phyloP scores from a whole-genome alignment of 1,140 invertebrate species.

The Drosophila ficusphila region DNA sequence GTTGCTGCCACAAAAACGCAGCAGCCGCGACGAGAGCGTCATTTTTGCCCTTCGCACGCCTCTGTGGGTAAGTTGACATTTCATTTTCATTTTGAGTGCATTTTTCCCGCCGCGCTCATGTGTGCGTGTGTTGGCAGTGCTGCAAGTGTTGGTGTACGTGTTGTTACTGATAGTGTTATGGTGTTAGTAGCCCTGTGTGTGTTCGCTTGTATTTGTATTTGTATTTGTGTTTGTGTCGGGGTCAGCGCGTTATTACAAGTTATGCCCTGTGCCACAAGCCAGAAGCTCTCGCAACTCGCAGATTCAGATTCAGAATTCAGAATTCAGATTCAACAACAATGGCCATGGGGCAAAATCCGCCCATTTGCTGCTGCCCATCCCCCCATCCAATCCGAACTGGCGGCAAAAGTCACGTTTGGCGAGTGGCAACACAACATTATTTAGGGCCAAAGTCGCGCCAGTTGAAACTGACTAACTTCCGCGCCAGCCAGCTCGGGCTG shows the following conservation, averaged over 20 bases:
- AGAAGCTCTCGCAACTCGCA: not conserved
- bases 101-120: constrained; percentile 18
- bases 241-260: constrained; percentile 73
- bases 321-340: constrained; percentile 32
- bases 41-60: constrained; percentile 56
- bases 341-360: constrained; percentile 1
- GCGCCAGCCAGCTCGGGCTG: not conserved
- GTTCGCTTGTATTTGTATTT: not conserved
- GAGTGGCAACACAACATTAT: constrained; percentile 37
- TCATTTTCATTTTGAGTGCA: constrained; percentile 70
- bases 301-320: constrained; percentile 22
- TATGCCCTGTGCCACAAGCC: constrained; percentile 48
- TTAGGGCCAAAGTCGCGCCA: constrained; percentile 21
- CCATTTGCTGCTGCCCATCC: not conserved
- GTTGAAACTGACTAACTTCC: constrained; percentile 28
- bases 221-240: constrained; percentile 31
- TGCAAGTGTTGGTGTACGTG: not conserved
- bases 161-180: too few species aligned
- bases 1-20: constrained; percentile 30
- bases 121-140: not conserved
- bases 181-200: too few species aligned
- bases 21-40: constrained; percentile 34
- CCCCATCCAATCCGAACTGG: not conserved
- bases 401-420: constrained; percentile 40
- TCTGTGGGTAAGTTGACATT: constrained; percentile 75